Conservation (phyloP, 1,140 invertebrate species). For the Lepidurus couesii region DNA sequence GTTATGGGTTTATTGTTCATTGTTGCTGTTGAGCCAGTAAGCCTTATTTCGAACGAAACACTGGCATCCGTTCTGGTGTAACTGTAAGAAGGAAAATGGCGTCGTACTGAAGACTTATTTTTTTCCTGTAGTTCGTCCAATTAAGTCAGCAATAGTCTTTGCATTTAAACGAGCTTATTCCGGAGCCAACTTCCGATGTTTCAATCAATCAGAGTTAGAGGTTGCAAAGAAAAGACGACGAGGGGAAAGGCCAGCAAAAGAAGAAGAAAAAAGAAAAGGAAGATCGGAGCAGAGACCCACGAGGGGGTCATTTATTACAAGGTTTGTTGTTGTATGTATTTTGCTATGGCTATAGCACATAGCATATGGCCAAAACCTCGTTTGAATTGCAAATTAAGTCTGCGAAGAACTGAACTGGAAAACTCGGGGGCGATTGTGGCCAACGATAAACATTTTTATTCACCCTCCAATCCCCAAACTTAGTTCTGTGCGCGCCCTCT, state of each 20-base stretch:
- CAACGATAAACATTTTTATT: not conserved
- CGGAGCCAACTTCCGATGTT: not conserved
- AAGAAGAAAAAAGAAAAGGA: not conserved
- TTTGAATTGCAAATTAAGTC: not conserved
- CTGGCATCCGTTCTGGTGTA: not conserved
- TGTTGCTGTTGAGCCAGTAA: too few relatives aligned
- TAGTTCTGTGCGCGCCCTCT: not conserved
- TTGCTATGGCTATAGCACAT: not conserved
- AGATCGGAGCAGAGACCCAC: too few relatives aligned
- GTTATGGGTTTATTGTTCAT: too few relatives aligned
- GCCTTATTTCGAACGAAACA: too few relatives aligned
- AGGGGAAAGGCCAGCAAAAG: not conserved
- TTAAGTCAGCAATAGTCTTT: not conserved
- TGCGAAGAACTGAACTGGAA: not conserved
- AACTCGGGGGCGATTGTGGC: not conserved
- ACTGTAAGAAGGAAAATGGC: not conserved
- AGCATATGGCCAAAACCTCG: not conserved
- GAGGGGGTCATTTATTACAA: not conserved
- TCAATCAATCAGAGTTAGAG: conserved; percentile 6
- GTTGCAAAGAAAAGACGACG: not conserved
- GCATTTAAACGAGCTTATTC: not conserved
- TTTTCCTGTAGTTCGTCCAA: not conserved
- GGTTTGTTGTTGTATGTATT: not conserved
- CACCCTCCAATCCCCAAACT: not conserved
- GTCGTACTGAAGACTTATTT: not conserved